Percentiles rank a stretch among this genome's conserved stretches.
Conservation (phyloP, 2,888 invertebrate genomes). For the Pyrocoelia pectoralis region DNA sequence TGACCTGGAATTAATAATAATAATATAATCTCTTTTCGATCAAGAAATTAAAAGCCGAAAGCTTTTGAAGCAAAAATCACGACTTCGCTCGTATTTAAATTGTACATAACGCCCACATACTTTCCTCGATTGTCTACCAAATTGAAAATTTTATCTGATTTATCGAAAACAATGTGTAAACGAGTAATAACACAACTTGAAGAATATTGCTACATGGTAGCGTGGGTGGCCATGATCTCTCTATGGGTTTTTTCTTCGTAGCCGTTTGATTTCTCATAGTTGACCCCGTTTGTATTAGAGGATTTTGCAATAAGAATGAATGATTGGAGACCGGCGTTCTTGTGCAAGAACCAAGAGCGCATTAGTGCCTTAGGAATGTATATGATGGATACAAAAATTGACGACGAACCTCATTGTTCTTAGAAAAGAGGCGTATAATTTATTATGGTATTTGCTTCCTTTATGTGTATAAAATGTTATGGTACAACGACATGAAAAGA, state of each 20-base stretch:
- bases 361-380: constrained; percentile 39
- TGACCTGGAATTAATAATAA: not conserved
- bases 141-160: constrained; percentile 15
- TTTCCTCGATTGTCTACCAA: constrained; percentile 9
- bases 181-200: constrained; percentile 25
- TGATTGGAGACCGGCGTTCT: constrained; percentile 36
- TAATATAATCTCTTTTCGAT: too few species aligned
- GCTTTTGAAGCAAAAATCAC: not conserved
- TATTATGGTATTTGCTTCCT: constrained; percentile 24
- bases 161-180: constrained; percentile 9
- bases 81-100: not conserved
- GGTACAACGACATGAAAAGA: constrained; percentile 16
- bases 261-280: constrained; percentile 54
- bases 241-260: constrained; percentile 43
- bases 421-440: constrained; percentile 30
- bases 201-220: constrained; percentile 38
- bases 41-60: too few species aligned
- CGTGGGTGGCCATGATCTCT: constrained; percentile 54
- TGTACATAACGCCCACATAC: constrained; percentile 3
- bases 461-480: constrained; percentile 6
- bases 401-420: constrained; percentile 32
- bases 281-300: constrained; percentile 54
- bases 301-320: constrained; percentile 49
- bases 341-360: constrained; percentile 34
- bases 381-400: constrained; percentile 21